phyloP scores from a whole-genome alignment of 2,888 invertebrate species.

The Eurois occulta region DNA sequence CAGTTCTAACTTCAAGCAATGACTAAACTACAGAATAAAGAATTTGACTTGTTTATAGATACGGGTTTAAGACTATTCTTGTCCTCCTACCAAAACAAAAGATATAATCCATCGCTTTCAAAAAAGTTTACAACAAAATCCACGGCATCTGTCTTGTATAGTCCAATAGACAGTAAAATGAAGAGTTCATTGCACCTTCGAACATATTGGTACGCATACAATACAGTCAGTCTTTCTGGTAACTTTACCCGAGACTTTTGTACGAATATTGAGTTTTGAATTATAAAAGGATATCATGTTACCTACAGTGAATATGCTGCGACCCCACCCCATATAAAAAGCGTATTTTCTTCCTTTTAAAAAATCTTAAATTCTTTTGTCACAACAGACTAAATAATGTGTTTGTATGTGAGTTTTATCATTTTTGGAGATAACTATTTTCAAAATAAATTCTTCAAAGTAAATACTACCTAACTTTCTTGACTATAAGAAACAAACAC shows the following conservation, averaged over 20 bases:
- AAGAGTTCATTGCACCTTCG: slow-evolving; percentile 52
- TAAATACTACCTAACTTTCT: neutral
- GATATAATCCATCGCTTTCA: neutral
- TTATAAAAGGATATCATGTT: neutral
- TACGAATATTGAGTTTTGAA: slow-evolving; percentile 6
- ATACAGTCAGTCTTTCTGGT: neutral
- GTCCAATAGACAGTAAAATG: slow-evolving; percentile 10
- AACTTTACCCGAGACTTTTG: slow-evolving; percentile 20
- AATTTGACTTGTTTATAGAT: neutral
- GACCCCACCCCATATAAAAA: too few relatives aligned
- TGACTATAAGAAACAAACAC: slow-evolving; percentile 15
- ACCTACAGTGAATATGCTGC: neutral
- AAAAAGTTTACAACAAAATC: neutral
- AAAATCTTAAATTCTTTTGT: too few relatives aligned
- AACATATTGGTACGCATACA: slow-evolving; percentile 21
- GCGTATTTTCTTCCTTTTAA: too few relatives aligned
- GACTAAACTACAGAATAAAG: too few relatives aligned
- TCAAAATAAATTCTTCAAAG: neutral
- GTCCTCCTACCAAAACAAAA: neutral
- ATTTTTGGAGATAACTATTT: too few relatives aligned
- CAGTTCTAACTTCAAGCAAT: too few relatives aligned
- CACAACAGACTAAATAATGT: too few relatives aligned
- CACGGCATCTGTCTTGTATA: slow-evolving; percentile 10
- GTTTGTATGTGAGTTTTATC: too few relatives aligned
- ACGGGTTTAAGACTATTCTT: neutral